Evolutionary conservation across 2,113 vertebrate species (phyloP), one percentile per base, ranked within the genome.

Genomic region (Cinclus cinclus): DNA sequence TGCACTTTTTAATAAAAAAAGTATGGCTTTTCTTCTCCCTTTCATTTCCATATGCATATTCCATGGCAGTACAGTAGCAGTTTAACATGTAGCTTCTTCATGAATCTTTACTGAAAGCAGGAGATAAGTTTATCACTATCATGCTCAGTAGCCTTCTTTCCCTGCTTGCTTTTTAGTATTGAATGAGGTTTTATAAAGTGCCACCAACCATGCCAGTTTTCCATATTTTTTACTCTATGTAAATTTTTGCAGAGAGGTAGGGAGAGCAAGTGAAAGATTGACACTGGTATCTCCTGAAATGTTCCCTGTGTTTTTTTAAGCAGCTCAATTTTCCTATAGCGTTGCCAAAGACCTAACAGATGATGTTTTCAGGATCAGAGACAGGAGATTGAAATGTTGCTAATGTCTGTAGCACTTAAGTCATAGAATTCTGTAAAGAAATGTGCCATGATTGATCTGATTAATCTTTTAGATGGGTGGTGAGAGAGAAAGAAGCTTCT

Each of bases 391-490:
- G 95, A 89, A 97, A 84, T 93, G 91, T 90, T 94, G 83, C 73
- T 96, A 93, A 96, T 95, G 92, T 89, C 95, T 97, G 56, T 63
- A 97, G 93, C 94, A 85, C 88, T 94, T 90, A 90, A 94, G 86
- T 96, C 90, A 87, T 74, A 90, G 94, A 92, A 89, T 92, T 92
- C 93, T 94, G 56, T 94, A 95, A 96, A 95, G 92, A 96, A 96
- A 96, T 94, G 93, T 94, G 86, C 50, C 56, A 17, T 87, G 82
- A 94, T 90, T 86, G 83, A 87, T 90, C 93, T 91, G 78, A 92
- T 96, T 94, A 97, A 95, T 95, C 89, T 96, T 96, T 96, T 90
- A 92, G 76, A 94, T 64, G 76, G n/a, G 73, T 68, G 73, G 60
- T 9, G 30, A 86, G 71, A 74, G 85, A 88, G 82, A 78, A 93